Base-by-base conservation (phyloP, 2,888 invertebrate species). In the Cabera pusaria region DNA sequence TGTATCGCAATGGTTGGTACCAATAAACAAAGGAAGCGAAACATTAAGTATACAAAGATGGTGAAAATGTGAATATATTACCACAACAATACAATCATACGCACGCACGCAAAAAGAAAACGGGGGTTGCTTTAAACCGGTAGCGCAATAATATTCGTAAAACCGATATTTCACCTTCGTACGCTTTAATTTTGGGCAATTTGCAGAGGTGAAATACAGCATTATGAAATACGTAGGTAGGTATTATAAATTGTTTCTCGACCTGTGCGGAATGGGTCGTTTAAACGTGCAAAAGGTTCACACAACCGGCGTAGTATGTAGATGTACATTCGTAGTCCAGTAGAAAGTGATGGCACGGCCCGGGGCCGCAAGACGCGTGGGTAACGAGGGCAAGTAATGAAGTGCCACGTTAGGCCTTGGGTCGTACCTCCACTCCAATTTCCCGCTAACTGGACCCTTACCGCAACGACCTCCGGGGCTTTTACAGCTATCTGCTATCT, bases 41-140 rank as follows among this genome's bases (percentile, higher is more conserved):
- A 79, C 64, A 79, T 79, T 75, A 81, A 66, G 71, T 75, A 85
- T 81, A 78, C 73, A 69, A 77, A 84, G 78, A 82, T 82, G 84
- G 81, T 81, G 82, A 83, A 84, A 86, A 86, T 83, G 74, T 80
- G 80, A 86, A 86, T 88, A 84, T 80, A 87, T 87, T 85, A 84
- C 73, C 31, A 72, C 71, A 66, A 78, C 70, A 75, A 74, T 71
- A 74, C 81, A 86, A 85, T 86, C 83, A 84, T 74, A 83, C 81
- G 81, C 86, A 88, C 86, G 87, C 87, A 74, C n/a, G n/a, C n/a
- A n/a, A n/a, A n/a, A 44, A 83, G 73, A 70, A 66, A 72, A 65
- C 71, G 70, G 64, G 72, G 64, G 65, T 64, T 65, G 67, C 64
- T 64, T 62, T 64, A 71, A 64, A 69, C 65, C 68, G 59, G 67